Conservation (phyloP, 2,888 invertebrate species). For the Andrena minutula region DNA sequence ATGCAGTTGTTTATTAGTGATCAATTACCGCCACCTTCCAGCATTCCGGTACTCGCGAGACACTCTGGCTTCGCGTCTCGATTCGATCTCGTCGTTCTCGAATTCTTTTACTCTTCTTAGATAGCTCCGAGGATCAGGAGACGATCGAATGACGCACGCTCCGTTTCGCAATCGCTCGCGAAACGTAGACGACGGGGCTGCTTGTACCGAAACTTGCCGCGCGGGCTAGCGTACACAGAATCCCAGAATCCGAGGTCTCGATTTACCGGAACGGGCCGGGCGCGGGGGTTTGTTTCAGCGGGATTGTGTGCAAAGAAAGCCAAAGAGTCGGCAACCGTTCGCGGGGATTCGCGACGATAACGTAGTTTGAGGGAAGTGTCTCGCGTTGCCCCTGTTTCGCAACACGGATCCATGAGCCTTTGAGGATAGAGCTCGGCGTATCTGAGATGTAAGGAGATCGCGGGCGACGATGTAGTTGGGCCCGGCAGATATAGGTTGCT, state of each 20-base stretch:
- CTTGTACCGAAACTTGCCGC: not conserved
- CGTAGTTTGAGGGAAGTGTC: constrained; percentile 38
- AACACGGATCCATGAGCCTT: constrained; percentile 52
- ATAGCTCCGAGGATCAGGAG: not conserved
- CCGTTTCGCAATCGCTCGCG: not conserved
- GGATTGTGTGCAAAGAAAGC: constrained; percentile 22
- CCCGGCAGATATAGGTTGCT: constrained; percentile 60
- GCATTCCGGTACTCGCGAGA: not conserved
- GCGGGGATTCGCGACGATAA: constrained; percentile 38
- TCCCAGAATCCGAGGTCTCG: not conserved
- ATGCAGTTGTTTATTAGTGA: constrained; percentile 12
- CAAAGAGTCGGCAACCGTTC: constrained; percentile 27
- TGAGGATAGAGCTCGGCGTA: constrained; percentile 42
- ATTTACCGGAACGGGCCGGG: constrained; percentile 8
- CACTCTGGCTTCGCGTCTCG: not conserved
- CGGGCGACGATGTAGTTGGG: constrained; percentile 47
- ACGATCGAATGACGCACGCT: not conserved
- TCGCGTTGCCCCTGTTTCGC: constrained; percentile 44
- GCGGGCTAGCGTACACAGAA: constrained; percentile 6
- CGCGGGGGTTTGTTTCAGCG: not conserved
- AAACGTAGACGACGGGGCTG: not conserved
- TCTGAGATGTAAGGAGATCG: constrained; percentile 57
- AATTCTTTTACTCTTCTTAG: not conserved
- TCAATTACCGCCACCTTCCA: constrained; percentile 10
- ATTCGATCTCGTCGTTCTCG: not conserved